Conservation (phyloP, 2,113 vertebrate species). For the Aleadryas rufinucha region DNA sequence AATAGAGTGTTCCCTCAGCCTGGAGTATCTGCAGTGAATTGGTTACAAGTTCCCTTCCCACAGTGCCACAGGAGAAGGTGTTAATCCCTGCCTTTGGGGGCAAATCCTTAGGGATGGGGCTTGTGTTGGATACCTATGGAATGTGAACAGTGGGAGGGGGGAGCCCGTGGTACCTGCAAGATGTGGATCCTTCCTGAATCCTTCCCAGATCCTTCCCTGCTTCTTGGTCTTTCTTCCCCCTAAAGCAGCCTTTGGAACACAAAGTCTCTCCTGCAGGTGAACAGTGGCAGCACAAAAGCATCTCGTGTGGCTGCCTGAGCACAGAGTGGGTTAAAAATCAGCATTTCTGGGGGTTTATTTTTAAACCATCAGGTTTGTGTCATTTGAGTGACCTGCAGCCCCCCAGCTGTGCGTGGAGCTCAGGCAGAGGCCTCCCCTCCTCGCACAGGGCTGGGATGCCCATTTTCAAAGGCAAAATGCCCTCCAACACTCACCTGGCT, state of each 20-base stretch:
- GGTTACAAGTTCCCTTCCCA: neutral
- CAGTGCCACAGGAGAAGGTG: neutral
- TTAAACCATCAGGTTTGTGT: neutral
- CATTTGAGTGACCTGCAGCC: neutral
- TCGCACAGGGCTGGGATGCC: neutral
- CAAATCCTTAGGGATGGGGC: neutral
- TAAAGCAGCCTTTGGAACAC: neutral
- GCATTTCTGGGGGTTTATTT: neutral
- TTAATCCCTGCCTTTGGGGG: neutral
- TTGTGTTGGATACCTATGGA: neutral
- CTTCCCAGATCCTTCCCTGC: neutral
- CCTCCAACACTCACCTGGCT: neutral
- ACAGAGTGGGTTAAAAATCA: neutral
- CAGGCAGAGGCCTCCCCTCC: accelerated
- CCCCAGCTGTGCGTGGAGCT: accelerated
- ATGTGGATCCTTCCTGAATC: neutral
- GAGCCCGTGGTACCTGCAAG: neutral
- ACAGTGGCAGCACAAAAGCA: neutral
- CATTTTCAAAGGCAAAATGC: neutral
- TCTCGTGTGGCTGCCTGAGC: neutral
- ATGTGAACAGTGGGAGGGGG: neutral
- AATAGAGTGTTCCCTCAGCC: conserved; percentile 78
- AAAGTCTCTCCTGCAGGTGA: neutral
- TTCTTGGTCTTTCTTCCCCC: neutral
- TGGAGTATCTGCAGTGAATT: conserved; percentile 31